Evolutionary conservation across 2,888 invertebrate genomes (phyloP).

Genomic region (Agapostemon virescens): DNA sequence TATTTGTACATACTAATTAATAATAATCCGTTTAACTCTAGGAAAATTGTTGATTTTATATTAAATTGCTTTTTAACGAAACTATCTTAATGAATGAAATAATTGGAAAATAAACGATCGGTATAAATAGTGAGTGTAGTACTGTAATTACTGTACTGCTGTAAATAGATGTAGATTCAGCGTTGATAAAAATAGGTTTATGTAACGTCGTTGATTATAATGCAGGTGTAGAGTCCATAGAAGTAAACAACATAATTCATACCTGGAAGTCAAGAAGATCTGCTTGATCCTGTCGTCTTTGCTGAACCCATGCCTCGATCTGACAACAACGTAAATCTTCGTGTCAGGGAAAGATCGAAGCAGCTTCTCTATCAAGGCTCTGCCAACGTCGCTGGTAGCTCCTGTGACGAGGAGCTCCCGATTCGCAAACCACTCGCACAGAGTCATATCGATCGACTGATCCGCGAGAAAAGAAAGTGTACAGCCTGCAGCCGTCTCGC

Average conservation of each 20-base stretch:
- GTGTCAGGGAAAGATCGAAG: slow-evolving; percentile 69
- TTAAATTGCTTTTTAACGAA: too few relatives aligned
- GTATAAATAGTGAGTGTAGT: too few relatives aligned
- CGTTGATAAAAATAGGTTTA: too few relatives aligned
- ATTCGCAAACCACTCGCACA: slow-evolving; percentile 73
- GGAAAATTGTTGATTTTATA: too few relatives aligned
- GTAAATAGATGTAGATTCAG: too few relatives aligned
- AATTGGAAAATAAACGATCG: too few relatives aligned
- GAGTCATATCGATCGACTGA: slow-evolving; percentile 71
- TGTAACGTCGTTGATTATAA: too few relatives aligned
- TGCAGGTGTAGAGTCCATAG: too few relatives aligned
- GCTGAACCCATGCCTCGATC: slow-evolving; percentile 60
- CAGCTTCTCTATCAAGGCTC: slow-evolving; percentile 73
- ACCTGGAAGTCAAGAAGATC: slow-evolving; percentile 73
- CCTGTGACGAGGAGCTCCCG: slow-evolving; percentile 75
- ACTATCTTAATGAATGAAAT: too few relatives aligned
- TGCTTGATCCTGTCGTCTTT: slow-evolving; percentile 70
- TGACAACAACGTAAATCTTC: slow-evolving; percentile 67
- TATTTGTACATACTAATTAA: too few relatives aligned
- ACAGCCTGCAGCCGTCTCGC: slow-evolving; percentile 18
- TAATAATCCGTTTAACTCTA: too few relatives aligned
- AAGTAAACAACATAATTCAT: slow-evolving; percentile 50
- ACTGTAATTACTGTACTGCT: too few relatives aligned
- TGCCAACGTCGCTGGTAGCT: slow-evolving; percentile 74
- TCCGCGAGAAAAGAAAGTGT: slow-evolving; percentile 42